phyloP scores from a whole-genome alignment of 2,888 invertebrate genomes.

The Drosophila robusta region DNA sequence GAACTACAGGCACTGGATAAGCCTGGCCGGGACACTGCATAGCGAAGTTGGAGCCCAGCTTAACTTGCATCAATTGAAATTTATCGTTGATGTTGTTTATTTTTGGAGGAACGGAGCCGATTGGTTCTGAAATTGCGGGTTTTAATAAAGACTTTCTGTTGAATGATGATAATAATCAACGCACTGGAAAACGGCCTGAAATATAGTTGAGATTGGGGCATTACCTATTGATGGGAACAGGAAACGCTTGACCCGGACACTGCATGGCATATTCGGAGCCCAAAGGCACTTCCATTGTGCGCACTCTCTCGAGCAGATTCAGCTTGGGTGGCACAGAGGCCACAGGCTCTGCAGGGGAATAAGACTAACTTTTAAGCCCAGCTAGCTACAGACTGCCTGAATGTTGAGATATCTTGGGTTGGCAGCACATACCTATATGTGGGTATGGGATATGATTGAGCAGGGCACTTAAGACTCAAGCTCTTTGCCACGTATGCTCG shows the following conservation, averaged over 20 bases:
- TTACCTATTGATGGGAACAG: conserved; percentile 86
- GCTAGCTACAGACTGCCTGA: conserved; percentile 52
- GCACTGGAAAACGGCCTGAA: conserved; percentile 89
- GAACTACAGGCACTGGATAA: conserved; percentile 90
- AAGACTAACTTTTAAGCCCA: background rate
- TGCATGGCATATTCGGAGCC: conserved; percentile 87
- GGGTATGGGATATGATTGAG: conserved; percentile 91
- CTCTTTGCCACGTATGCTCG: conserved; percentile 79
- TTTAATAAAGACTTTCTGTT: too few relatives aligned
- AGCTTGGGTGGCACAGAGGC: conserved; percentile 88
- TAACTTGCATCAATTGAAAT: conserved; percentile 77
- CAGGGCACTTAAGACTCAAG: conserved; percentile 89
- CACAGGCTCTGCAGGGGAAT: conserved; percentile 85
- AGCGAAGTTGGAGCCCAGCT: conserved; percentile 86
- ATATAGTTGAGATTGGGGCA: conserved; percentile 88
- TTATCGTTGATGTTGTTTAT: conserved; percentile 86
- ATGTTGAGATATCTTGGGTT: conserved; percentile 50
- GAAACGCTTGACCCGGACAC: conserved; percentile 92
- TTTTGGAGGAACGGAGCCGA: conserved; percentile 87
- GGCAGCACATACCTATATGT: conserved; percentile 88
- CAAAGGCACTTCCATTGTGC: conserved; percentile 86
- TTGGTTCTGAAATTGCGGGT: conserved; percentile 82
- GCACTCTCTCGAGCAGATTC: conserved; percentile 88
- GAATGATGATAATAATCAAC: too few relatives aligned
- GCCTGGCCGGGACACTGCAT: conserved; percentile 91